Evolutionary conservation across 2,888 invertebrate species (phyloP).

Genomic region (Schizotus pectinicornis): DNA sequence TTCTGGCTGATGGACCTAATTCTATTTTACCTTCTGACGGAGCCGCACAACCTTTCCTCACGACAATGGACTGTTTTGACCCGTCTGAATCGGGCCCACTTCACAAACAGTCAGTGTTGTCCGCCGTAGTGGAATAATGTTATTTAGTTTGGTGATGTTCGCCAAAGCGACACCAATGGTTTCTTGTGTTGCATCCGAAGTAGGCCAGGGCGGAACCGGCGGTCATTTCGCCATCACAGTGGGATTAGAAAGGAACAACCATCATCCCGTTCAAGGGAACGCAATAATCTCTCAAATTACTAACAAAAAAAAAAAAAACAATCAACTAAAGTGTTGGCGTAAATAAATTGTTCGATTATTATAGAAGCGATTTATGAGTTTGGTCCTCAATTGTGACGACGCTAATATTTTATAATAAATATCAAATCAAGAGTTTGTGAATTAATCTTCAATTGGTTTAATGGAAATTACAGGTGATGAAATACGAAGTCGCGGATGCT

Average conservation of each 20-base stretch:
- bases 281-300: constrained; percentile 6
- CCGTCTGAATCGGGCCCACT: constrained; percentile 11
- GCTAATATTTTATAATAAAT: neutral
- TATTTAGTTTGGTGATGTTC: constrained; percentile 22
- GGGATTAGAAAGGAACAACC: constrained; percentile 11
- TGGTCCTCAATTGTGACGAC: too few relatives aligned
- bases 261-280: constrained; percentile 16
- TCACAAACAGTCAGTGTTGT: constrained; percentile 21
- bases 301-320: too few relatives aligned
- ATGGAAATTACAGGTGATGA: constrained; percentile 21
- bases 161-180: neutral
- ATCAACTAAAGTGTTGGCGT: too few relatives aligned
- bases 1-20: too few relatives aligned
- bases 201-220: constrained; percentile 1
- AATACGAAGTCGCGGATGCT: constrained; percentile 9
- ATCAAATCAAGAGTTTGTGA: constrained; percentile 11
- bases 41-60: neutral
- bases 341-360: too few relatives aligned
- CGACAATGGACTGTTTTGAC: constrained; percentile 26
- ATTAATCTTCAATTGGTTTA: constrained; percentile 14
- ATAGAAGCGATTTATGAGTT: too few relatives aligned
- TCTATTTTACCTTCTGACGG: too few relatives aligned
- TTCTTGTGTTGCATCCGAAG: too few relatives aligned
- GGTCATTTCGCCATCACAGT: neutral
- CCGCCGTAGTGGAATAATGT: constrained; percentile 37